Evolutionary conservation across 2,888 invertebrate genomes (phyloP).

Genomic region (Leucoptera coffeella): DNA sequence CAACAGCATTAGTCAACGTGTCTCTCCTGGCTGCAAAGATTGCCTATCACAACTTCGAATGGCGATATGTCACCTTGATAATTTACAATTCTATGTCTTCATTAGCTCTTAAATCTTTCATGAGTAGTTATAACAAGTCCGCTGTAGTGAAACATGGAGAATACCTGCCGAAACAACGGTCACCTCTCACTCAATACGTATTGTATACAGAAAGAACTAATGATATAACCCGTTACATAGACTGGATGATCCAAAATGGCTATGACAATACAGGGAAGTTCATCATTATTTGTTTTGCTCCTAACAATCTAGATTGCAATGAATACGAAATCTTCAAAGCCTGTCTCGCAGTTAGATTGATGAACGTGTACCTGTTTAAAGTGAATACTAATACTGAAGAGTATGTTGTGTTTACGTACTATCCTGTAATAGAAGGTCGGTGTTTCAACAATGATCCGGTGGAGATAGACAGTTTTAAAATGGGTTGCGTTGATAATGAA

Average conservation of each 20-base stretch:
- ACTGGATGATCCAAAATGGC: conserved; percentile 12
- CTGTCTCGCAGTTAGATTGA: conserved; percentile 11
- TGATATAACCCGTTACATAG: conserved; percentile 12
- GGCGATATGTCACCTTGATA: conserved; percentile 19
- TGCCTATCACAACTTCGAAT: conserved; percentile 21
- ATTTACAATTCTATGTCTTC: conserved; percentile 13
- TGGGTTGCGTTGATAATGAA: conserved; percentile 11
- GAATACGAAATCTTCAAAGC: conserved; percentile 14
- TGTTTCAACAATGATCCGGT: conserved; percentile 14
- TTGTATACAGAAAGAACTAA: conserved; percentile 14
- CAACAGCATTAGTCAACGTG: too few species aligned
- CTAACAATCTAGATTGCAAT: conserved; percentile 12
- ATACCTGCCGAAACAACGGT: conserved; percentile 9
- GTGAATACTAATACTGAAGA: conserved; percentile 7
- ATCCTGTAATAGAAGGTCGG: conserved; percentile 11
- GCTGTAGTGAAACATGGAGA: conserved; percentile 14
- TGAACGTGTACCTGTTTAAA: conserved; percentile 17
- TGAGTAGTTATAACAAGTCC: conserved; percentile 13
- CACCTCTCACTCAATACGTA: conserved; percentile 13
- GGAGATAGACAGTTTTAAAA: conserved; percentile 8
- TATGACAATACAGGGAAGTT: conserved; percentile 18
- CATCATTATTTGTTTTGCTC: conserved; percentile 15
- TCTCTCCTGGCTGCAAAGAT: conserved; percentile 19
- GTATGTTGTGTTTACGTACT: conserved; percentile 12
- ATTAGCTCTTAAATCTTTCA: conserved; percentile 14